A percentile compares a stretch with the other conserved stretches of the same genome.
phyloP scores from a whole-genome alignment of 2,888 invertebrate genomes.

The Elaeidobius kamerunicus region DNA sequence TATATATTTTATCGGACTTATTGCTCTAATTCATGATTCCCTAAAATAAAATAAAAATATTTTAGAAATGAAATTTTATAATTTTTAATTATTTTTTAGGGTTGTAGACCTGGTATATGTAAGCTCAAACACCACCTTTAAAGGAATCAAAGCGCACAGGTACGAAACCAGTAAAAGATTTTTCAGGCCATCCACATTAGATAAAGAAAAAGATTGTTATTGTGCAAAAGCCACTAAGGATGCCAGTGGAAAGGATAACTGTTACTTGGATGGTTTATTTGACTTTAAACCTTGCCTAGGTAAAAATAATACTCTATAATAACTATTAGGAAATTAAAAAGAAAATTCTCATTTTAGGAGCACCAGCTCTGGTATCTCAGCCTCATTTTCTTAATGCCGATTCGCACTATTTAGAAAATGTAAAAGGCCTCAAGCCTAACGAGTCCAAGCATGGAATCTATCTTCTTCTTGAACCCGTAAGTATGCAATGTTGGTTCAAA shows the following conservation, averaged over 20 bases:
- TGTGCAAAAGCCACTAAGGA: constrained; percentile 59
- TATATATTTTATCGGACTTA: no score
- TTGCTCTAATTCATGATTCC: no score
- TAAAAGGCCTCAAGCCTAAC: constrained; percentile 56
- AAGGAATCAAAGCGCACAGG: constrained; percentile 57
- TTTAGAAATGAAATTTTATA: no score
- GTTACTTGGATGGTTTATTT: constrained; percentile 59
- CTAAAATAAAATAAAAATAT: no score
- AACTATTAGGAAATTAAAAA: not conserved
- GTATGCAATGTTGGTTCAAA: no score
- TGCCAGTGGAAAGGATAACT: constrained; percentile 55
- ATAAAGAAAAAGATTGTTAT: constrained; percentile 62
- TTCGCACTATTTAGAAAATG: constrained; percentile 54
- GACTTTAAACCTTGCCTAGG: constrained; percentile 62
- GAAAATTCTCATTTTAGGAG: constrained; percentile 51
- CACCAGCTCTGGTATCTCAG: constrained; percentile 63
- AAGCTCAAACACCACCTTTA: constrained; percentile 51
- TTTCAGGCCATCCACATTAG: constrained; percentile 55
- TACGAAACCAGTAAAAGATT: constrained; percentile 59
- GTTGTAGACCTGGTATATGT: constrained; percentile 60
- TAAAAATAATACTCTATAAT: constrained; percentile 41
- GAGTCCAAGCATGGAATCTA: constrained; percentile 59
- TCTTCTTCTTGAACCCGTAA: constrained; percentile 63
- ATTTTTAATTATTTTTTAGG: constrained; percentile 46
- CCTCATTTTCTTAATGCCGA: constrained; percentile 70